Base-by-base conservation (phyloP, 2,797 vertebrate species). In the Diglossa cyanea region DNA sequence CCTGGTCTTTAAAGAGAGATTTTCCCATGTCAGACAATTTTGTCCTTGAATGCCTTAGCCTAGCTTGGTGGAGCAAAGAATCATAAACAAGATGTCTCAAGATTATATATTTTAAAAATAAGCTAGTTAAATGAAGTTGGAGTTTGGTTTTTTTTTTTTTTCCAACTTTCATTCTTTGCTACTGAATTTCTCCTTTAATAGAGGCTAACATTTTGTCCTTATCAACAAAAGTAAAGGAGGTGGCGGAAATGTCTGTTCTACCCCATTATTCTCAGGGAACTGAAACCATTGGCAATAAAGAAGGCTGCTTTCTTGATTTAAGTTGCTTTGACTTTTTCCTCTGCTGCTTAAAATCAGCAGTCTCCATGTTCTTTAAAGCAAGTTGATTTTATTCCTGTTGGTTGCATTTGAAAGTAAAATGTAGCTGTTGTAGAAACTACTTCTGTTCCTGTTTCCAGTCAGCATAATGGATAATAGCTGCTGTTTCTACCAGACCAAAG, bases 401-500 rank as follows among this genome's bases (percentile, higher is more conserved):
- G 54, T 40, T 72, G 6, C 47, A 79, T 84, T 66, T 66, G 63
- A 79, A 95, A 92, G 23, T 53, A 74, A 88, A 85, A 91, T 26
- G 24, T 8, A 80, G 23, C 7, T 88, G 77, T 82, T 75, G 83
- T 42, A 86, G 70, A 86, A 94, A 78, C 44, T 31, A 21, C 28
- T 84, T 92, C 35, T 88, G 6, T 86, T 91, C 85, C 16, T 84
- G 50, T 71, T 80, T 50, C 25, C 50, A 81, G 58, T 72, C 73
- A 92, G 77, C 72, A 90, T 62, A 96, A 86, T 51, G 55, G 80
- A 66, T 84, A 81, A 84, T 66, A 88, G 42, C 51, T 90, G 54
- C 65, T 75, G 62, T 78, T 94, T 86, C 65, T 54, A 86, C 39
- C 57, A 72, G 55, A 86, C 66, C 66, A 78, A 90, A 92, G 58